Percentiles rank a stretch among this genome's conserved stretches.
Evolutionary conservation across 2,797 vertebrate genomes (phyloP).

Genomic region (Macrochelys suwanniensis): DNA sequence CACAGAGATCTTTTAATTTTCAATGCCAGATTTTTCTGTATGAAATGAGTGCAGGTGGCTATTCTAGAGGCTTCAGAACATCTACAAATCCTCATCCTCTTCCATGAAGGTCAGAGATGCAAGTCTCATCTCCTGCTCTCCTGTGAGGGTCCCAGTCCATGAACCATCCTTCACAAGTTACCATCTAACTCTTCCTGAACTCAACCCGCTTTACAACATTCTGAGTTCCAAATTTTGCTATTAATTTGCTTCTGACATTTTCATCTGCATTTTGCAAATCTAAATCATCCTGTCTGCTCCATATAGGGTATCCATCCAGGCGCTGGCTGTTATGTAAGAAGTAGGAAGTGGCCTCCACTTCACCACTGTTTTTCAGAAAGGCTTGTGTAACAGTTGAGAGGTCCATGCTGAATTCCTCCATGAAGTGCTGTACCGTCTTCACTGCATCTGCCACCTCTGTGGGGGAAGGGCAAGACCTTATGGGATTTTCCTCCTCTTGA

Average conservation of each 20-base stretch:
- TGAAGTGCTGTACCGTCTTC: conserved; percentile 83
- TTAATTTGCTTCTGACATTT: conserved; percentile 60
- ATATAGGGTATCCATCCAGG: conserved; percentile 80
- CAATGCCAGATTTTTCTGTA: not conserved
- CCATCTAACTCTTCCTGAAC: conserved; percentile 79
- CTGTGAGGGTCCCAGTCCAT: not conserved
- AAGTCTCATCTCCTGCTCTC: not conserved
- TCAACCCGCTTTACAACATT: conserved; percentile 80
- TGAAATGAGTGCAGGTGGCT: not conserved
- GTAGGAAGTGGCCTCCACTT: conserved; percentile 81
- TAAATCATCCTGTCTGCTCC: conserved; percentile 83
- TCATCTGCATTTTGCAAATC: conserved; percentile 78
- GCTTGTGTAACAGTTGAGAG: conserved; percentile 89
- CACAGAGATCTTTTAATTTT: not conserved
- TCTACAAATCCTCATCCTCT: not conserved
- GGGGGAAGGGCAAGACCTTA: conserved; percentile 43
- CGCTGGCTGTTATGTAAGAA: conserved; percentile 81
- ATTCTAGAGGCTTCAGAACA: not conserved
- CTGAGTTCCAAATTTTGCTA: conserved; percentile 82
- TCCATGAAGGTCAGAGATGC: not conserved
- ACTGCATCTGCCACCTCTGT: conserved; percentile 68
- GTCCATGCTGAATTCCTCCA: conserved; percentile 85
- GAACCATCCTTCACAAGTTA: not conserved
- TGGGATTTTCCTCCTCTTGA: conserved; percentile 55
- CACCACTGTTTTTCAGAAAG: conserved; percentile 90